Evolutionary conservation across 2,888 invertebrate genomes (phyloP).

Genomic region (Dendrolimus houi): DNA sequence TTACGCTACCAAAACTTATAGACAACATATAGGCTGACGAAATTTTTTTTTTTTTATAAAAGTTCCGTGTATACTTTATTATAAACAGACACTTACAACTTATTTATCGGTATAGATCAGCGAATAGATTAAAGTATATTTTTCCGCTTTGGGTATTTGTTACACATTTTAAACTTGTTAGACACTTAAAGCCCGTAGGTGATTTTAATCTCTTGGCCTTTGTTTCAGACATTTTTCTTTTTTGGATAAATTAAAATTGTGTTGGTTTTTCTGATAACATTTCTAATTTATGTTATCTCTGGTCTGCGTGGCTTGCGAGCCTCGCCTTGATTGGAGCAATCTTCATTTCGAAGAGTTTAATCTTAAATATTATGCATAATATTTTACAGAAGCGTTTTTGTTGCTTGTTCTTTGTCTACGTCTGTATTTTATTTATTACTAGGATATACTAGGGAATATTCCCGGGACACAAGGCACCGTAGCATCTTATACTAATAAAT

Average conservation of each 20-base stretch:
- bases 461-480: too few relatives aligned
- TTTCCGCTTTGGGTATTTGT: too few relatives aligned
- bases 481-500: too few relatives aligned
- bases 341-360: not conserved
- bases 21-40: too few relatives aligned
- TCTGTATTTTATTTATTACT: too few relatives aligned
- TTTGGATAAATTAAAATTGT: not conserved
- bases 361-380: not conserved
- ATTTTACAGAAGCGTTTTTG: not conserved
- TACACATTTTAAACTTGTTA: not conserved
- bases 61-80: too few relatives aligned
- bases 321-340: not conserved
- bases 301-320: not conserved
- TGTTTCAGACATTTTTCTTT: slow-evolving; percentile 1
- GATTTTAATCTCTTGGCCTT: not conserved
- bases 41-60: too few relatives aligned
- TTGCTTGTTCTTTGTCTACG: not conserved
- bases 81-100: too few relatives aligned
- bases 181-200: not conserved
- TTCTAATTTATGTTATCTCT: not conserved
- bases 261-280: not conserved
- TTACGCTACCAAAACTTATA: too few relatives aligned
- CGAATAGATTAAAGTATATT: too few relatives aligned
- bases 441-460: too few relatives aligned
- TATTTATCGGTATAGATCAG: too few relatives aligned